Conservation (phyloP, 2,113 vertebrate species). For the Muntiacus muntjak region DNA sequence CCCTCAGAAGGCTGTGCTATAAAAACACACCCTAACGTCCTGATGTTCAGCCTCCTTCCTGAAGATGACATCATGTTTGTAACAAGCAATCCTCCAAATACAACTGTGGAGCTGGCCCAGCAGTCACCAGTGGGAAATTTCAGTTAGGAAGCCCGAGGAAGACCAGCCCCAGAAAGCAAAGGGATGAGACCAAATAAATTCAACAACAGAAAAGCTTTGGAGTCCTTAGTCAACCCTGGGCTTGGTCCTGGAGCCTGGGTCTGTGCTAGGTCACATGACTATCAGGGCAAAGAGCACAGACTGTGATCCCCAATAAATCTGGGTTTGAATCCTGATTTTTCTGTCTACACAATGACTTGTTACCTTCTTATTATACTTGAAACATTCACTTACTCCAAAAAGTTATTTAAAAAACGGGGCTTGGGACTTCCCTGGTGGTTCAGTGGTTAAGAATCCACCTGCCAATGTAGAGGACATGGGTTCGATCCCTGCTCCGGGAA, state of each 20-base stretch:
- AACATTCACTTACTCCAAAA: neutral
- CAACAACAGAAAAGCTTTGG: neutral
- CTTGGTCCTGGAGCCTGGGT: neutral
- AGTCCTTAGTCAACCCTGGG: neutral
- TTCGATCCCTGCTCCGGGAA: neutral
- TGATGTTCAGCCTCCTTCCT: neutral
- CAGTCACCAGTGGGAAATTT: neutral
- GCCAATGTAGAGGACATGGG: neutral
- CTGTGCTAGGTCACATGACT: neutral
- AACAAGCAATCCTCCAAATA: neutral
- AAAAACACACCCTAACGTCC: neutral
- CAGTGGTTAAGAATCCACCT: neutral
- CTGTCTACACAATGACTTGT: neutral
- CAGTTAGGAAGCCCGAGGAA: neutral
- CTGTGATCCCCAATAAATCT: neutral
- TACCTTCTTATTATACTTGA: neutral
- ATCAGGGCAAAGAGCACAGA: neutral
- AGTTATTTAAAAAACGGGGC: neutral
- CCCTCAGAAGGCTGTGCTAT: neutral
- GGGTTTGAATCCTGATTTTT: neutral
- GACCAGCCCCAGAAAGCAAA: neutral
- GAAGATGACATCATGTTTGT: neutral
- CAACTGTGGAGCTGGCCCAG: neutral
- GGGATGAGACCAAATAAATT: neutral
- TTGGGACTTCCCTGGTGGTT: neutral